Evolutionary conservation across 1,140 invertebrate genomes (phyloP).

Genomic region (Drosophila carrolli): DNA sequence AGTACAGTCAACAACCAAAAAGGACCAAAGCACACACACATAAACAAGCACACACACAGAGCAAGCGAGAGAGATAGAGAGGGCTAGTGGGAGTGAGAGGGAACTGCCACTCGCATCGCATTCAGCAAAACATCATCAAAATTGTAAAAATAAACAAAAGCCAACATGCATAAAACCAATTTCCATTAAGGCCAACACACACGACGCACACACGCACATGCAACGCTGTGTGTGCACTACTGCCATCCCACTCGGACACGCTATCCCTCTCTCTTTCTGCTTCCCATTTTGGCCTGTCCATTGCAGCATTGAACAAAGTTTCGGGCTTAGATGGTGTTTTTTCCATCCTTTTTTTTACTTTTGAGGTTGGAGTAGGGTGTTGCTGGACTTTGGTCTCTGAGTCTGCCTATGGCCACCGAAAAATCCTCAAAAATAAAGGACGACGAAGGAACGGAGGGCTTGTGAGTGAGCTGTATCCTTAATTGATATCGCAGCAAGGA

Average conservation of each 20-base stretch:
- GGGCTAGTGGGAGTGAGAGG: conserved; percentile 41
- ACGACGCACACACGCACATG: conserved; percentile 53
- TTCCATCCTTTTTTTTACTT: background rate
- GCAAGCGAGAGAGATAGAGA: background rate
- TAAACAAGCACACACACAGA: background rate
- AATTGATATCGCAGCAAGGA: conserved; percentile 81
- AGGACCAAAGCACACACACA: conserved; percentile 31
- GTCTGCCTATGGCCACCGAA: conserved; percentile 47
- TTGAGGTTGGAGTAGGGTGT: background rate
- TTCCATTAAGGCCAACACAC: conserved; percentile 75
- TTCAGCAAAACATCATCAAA: conserved; percentile 82
- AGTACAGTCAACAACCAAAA: conserved; percentile 57
- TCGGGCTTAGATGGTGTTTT: conserved; percentile 41
- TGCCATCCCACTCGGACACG: conserved; percentile 25
- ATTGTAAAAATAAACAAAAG: conserved; percentile 83
- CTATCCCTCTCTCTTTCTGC: conserved; percentile 9
- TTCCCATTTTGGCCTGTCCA: conserved; percentile 37
- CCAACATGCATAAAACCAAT: conserved; percentile 83
- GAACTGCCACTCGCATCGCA: conserved; percentile 75
- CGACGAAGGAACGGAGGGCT: conserved; percentile 2
- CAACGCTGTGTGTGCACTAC: conserved; percentile 46
- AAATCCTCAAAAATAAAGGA: conserved; percentile 45
- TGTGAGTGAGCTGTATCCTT: conserved; percentile 68
- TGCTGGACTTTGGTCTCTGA: conserved; percentile 44
- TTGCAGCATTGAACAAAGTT: conserved; percentile 60